phyloP scores from a whole-genome alignment of 2,888 invertebrate species.

The Argyresthia albistria region DNA sequence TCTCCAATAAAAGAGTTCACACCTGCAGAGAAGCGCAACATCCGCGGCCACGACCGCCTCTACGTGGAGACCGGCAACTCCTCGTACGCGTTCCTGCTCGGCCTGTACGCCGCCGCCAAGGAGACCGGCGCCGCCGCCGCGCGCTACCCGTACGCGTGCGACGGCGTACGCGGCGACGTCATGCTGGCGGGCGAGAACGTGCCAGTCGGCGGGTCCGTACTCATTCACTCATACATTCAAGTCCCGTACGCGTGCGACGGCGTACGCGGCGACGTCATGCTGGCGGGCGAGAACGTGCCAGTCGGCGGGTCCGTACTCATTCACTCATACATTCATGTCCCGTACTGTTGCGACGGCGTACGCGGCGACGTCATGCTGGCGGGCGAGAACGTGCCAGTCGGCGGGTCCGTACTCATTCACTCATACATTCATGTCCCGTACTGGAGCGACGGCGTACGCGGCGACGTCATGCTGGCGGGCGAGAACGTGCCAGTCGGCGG shows the following conservation, averaged over 20 bases:
- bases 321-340: too few species aligned
- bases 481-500: slow-evolving; percentile 79
- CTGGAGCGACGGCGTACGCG: too few species aligned
- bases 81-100: slow-evolving; percentile 79
- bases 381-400: slow-evolving; percentile 76
- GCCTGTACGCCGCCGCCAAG: slow-evolving; percentile 70
- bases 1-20: too few species aligned
- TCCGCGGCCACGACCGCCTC: slow-evolving; percentile 90
- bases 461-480: slow-evolving; percentile 80
- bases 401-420: slow-evolving; percentile 72
- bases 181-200: slow-evolving; percentile 81
- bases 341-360: too few species aligned
- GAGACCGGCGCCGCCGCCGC: slow-evolving; percentile 67
- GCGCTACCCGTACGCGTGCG: slow-evolving; percentile 73
- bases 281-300: slow-evolving; percentile 79
- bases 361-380: slow-evolving; percentile 80
- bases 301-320: slow-evolving; percentile 73
- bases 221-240: too few species aligned
- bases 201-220: slow-evolving; percentile 74
- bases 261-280: slow-evolving; percentile 78
- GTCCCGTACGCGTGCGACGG: too few species aligned
- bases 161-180: slow-evolving; percentile 79
- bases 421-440: too few species aligned
- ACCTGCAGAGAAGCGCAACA: slow-evolving; percentile 80
- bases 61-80: slow-evolving; percentile 84